Conservation (phyloP, 2,797 vertebrate genomes). For the Hippopotamyrus pictus region DNA sequence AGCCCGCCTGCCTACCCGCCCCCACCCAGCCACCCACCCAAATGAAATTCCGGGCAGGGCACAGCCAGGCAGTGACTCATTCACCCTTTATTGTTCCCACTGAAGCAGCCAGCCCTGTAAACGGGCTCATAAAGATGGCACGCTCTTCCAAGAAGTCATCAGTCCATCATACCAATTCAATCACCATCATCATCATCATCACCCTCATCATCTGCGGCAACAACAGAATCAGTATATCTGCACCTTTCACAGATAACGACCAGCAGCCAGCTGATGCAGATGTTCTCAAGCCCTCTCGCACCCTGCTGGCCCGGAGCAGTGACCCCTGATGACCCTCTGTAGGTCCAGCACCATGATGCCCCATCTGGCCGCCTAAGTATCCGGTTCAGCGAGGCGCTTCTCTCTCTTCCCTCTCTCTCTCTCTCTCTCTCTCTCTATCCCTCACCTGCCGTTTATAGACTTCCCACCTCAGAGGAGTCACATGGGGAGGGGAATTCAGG, state of each 20-base stretch:
- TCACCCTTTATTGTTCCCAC: constrained; percentile 8
- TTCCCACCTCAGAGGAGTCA: background rate
- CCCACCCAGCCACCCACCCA: background rate
- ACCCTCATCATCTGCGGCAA: constrained; percentile 10
- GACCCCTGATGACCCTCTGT: background rate
- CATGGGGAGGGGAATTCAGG: background rate
- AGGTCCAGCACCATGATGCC: background rate
- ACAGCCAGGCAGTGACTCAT: background rate
- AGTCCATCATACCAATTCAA: constrained; percentile 12
- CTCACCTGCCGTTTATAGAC: background rate
- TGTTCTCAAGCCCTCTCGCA: background rate
- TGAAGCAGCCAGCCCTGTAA: background rate
- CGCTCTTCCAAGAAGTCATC: background rate
- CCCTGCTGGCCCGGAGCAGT: background rate
- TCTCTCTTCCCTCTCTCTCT: background rate
- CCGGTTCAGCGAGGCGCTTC: background rate
- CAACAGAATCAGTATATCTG: constrained; percentile 16
- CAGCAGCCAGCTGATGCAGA: background rate
- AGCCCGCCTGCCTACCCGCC: background rate
- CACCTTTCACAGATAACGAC: background rate
- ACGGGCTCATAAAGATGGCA: background rate
- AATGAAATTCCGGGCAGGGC: background rate
- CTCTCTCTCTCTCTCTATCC: background rate
- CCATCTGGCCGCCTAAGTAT: background rate
- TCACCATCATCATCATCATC: constrained; percentile 9